Percentiles rank a stretch among this genome's conserved stretches.
Conservation (phyloP, 2,113 vertebrate genomes). For the Lophochroa leadbeateri region DNA sequence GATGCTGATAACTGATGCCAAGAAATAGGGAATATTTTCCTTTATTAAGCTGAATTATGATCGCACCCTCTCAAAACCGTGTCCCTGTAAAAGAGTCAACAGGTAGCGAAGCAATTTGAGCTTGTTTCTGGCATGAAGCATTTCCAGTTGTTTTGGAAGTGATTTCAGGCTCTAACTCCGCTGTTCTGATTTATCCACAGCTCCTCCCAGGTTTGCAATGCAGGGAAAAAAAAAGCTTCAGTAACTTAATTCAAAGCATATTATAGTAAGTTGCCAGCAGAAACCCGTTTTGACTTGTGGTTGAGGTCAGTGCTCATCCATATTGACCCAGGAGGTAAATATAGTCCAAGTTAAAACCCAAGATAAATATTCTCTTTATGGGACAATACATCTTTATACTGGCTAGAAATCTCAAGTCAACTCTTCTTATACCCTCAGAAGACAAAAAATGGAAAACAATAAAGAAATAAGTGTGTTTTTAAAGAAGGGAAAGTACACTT, state of each 20-base stretch:
- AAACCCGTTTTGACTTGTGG: background rate
- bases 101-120: background rate
- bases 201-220: background rate
- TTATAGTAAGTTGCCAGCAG: background rate
- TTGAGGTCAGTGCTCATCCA: background rate
- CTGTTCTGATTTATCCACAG: background rate
- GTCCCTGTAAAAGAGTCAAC: background rate
- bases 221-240: background rate
- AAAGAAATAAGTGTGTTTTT: background rate
- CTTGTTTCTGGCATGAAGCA: background rate
- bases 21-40: background rate
- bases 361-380: constrained; percentile 1
- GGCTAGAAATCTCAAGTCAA: background rate
- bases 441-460: constrained; percentile 18
- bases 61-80: background rate
- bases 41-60: background rate
- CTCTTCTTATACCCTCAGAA: background rate
- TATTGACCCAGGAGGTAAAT: constrained; percentile 21
- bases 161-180: background rate
- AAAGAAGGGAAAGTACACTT: background rate
- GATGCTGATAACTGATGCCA: background rate
- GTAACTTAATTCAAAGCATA: constrained; percentile 14
- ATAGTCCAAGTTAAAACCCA: background rate
- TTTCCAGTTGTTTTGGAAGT: background rate
- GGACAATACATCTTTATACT: background rate